Evolutionary conservation across 2,888 invertebrate genomes (phyloP), one percentile per base, ranked within the genome.

Genomic region (Eupithecia centaureata): DNA sequence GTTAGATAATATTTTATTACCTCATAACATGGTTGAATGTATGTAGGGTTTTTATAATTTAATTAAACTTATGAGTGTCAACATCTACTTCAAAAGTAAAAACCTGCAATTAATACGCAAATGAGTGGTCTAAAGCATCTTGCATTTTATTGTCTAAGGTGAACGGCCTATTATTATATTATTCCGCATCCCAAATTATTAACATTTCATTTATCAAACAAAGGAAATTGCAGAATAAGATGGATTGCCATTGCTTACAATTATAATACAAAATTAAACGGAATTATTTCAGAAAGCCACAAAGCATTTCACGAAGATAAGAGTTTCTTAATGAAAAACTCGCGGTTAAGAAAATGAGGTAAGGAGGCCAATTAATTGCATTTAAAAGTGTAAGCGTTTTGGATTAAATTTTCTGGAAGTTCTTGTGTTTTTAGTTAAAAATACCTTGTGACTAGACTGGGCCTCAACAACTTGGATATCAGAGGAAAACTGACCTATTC

Each of bases 291-390:
- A 70, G 66, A 76, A 70, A 73, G 77, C 77, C 76, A 73, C 75
- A 76, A 82, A 81, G 79, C 81, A 30, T 81, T 80, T 79, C 77
- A 78, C 77, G 77, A 78, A 69, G 64, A 76, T 72, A 76, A 57
- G 67, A 70, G 58, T 61, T 65, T 65, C 38, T 33, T 54, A 62
- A 68, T 65, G 51, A 62, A 51, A 68, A 61, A 18, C 38, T 15
- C 35, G 59, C 35, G 57, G 30, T 33, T 57, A 32, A 30, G 57
- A 15, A 52, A 52, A 57, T 22, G 32, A 57, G 57, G 57, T 32
- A 57, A 32, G 30, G 75, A 74, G 75, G 73, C 82, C 87, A 57
- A 61, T 61, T 61, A 22, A 33, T 51, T 27, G 52, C 12, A 57
- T 18, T 57, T 33, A 18, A 18, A 57, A 30, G 32, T 57, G n/a